phyloP scores from a whole-genome alignment of 2,888 invertebrate species.

The Drosophila mayaguana region DNA sequence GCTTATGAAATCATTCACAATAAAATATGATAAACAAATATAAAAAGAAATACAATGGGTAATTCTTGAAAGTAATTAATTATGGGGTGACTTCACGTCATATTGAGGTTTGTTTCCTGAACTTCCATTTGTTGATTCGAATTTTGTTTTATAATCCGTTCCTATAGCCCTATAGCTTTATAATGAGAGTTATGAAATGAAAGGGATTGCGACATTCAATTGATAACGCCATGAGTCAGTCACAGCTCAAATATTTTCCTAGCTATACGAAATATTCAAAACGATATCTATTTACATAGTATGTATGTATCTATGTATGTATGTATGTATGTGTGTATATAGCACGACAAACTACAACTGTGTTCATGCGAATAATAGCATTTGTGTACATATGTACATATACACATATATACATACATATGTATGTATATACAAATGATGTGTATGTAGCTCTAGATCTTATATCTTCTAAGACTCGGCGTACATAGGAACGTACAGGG shows the following conservation, averaged over 20 bases:
- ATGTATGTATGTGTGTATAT: background rate
- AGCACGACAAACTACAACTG: no score
- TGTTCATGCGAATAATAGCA: background rate
- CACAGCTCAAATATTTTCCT: constrained; percentile 9
- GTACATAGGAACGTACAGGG: no score
- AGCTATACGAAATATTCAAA: background rate
- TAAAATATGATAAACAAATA: background rate
- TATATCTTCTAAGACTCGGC: no score
- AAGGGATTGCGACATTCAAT: constrained; percentile 30
- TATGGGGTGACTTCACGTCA: background rate
- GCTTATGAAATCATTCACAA: constrained; percentile 15
- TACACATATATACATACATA: background rate
- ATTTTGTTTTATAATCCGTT: background rate
- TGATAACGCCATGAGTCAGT: constrained; percentile 45
- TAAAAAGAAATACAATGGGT: background rate
- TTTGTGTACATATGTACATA: background rate
- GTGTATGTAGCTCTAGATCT: no score
- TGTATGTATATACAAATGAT: no score
- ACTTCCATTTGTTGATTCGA: background rate
- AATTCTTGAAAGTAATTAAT: background rate
- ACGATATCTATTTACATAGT: background rate
- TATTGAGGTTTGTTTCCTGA: background rate
- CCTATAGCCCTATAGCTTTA: background rate
- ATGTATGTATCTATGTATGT: background rate
- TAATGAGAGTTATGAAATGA: constrained; percentile 10